These are phyloP conservation scores for Blastobasis lacticolella DNA, from an alignment of 2,888 invertebrate species.

Conservation along the genomic window DNA sequence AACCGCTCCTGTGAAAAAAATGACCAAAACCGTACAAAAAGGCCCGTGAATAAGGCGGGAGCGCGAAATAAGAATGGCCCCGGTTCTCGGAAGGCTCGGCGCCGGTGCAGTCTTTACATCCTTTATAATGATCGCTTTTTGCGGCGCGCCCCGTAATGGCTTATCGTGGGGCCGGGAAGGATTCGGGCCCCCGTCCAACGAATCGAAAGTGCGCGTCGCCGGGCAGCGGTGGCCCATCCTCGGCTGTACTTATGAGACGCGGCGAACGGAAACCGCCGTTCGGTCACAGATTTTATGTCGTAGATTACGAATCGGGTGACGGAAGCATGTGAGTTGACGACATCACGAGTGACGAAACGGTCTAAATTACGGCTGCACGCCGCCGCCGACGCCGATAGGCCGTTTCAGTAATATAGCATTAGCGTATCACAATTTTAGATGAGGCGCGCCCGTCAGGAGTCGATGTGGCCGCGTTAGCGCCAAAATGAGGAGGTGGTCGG, in stretches of 20 bases:
- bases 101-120: conserved; percentile 68
- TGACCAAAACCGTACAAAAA: conserved; percentile 57
- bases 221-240: neutral
- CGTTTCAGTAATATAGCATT: conserved; percentile 40
- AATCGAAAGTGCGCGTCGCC: neutral
- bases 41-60: conserved; percentile 65
- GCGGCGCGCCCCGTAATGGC: conserved; percentile 60
- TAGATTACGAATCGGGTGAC: conserved; percentile 27
- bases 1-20: conserved; percentile 65
- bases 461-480: neutral
- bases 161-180: conserved; percentile 56
- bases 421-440: conserved; percentile 30
- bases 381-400: conserved; percentile 37
- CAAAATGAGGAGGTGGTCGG: neutral
- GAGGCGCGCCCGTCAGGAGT: too few species aligned
- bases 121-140: conserved; percentile 70
- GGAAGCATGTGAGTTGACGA: conserved; percentile 30
- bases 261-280: conserved; percentile 32
- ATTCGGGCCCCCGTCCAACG: conserved; percentile 5
- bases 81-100: conserved; percentile 69
- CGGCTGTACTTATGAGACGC: conserved; percentile 15
- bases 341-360: conserved; percentile 34
- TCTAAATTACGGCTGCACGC: conserved; percentile 27
- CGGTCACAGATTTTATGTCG: conserved; percentile 23
- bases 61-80: conserved; percentile 71